Percentiles rank a stretch among this genome's conserved stretches.
Evolutionary conservation across 2,888 invertebrate genomes (phyloP).

Genomic region (Embidobia sp.): DNA sequence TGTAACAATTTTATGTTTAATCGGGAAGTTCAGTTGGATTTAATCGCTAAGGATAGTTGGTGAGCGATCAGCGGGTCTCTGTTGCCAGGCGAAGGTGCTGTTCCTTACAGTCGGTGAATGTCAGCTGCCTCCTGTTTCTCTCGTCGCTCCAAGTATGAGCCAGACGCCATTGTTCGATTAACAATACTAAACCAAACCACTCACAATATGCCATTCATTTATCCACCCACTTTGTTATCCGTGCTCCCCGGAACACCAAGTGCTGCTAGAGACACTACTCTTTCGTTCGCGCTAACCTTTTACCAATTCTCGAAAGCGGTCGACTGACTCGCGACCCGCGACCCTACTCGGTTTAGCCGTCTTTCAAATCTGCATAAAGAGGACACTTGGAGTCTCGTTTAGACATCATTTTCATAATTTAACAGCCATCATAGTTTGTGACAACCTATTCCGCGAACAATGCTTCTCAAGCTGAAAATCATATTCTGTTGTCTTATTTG

Average conservation of each 20-base stretch:
- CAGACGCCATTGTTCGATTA: constrained; percentile 79
- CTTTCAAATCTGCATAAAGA: constrained; percentile 16
- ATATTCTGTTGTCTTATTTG: too few relatives aligned
- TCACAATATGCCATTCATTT: constrained; percentile 78
- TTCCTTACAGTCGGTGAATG: constrained; percentile 76
- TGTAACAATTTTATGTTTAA: too few relatives aligned
- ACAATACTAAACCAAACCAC: constrained; percentile 78
- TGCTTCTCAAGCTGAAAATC: neutral
- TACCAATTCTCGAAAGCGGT: constrained; percentile 27
- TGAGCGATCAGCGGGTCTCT: constrained; percentile 60
- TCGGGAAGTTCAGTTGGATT: neutral
- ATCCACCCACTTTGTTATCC: constrained; percentile 76
- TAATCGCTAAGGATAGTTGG: constrained; percentile 36
- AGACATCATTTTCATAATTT: constrained; percentile 7
- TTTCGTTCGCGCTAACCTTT: constrained; percentile 61
- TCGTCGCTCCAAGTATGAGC: constrained; percentile 72
- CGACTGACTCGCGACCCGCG: constrained; percentile 27
- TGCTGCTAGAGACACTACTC: constrained; percentile 62
- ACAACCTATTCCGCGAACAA: neutral
- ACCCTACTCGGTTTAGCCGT: too few relatives aligned
- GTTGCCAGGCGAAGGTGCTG: constrained; percentile 75
- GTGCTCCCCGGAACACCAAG: constrained; percentile 66
- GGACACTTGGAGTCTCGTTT: constrained; percentile 8
- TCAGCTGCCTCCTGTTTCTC: constrained; percentile 77
- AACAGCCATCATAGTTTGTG: neutral